Conservation (phyloP, 2,113 vertebrate genomes). For the Aviceda subcristata region DNA sequence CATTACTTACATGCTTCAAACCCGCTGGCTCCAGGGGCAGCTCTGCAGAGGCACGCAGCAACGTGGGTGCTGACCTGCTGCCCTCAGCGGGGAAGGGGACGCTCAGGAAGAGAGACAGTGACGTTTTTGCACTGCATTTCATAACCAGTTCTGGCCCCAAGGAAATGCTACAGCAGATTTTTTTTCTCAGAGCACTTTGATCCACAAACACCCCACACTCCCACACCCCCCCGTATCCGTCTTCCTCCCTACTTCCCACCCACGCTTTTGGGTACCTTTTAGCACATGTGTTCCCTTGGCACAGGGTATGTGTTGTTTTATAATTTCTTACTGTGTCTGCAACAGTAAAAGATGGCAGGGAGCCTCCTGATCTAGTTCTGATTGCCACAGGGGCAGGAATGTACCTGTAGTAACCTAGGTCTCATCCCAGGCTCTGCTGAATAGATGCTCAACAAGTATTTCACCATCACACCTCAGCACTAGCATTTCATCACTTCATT, state of each 20-base stretch:
- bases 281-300: background rate
- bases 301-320: background rate
- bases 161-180: background rate
- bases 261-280: background rate
- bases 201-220: background rate
- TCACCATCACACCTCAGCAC: accelerated
- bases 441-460: background rate
- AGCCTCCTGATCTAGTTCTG: background rate
- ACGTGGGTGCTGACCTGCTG: background rate
- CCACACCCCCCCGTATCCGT: background rate
- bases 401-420: background rate
- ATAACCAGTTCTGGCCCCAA: background rate
- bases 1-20: background rate
- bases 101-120: background rate
- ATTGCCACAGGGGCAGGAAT: background rate
- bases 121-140: background rate
- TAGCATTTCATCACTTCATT: background rate
- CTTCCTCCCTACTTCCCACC: background rate
- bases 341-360: background rate
- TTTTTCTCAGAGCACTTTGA: background rate
- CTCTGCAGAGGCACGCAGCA: background rate
- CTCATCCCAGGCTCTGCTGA: background rate
- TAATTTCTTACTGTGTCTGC: background rate
- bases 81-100: background rate
- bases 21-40: background rate